phyloP scores from a whole-genome alignment of 2,113 vertebrate species.

The Leptodactylus fuscus region DNA sequence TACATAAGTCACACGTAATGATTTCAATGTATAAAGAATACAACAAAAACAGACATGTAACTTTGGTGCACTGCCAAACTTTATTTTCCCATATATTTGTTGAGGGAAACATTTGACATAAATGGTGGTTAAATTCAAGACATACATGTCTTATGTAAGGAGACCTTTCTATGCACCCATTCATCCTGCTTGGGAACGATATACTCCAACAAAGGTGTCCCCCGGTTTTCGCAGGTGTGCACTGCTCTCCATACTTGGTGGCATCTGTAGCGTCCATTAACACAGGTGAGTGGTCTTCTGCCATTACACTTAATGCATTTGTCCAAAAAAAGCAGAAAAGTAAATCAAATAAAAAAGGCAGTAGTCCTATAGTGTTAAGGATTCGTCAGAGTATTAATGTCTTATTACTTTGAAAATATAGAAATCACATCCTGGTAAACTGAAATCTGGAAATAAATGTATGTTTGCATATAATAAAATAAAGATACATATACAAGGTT shows the following conservation, averaged over 20 bases:
- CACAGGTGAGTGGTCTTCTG: slow-evolving; percentile 44
- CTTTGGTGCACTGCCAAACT: slow-evolving; percentile 58
- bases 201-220: not conserved
- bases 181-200: slow-evolving; percentile 30
- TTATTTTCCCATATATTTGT: slow-evolving; percentile 52
- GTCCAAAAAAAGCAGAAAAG: slow-evolving; percentile 18
- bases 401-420: slow-evolving; percentile 55
- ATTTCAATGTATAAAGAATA: not conserved
- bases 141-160: slow-evolving; percentile 58
- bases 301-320: slow-evolving; percentile 41
- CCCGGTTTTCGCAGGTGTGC: slow-evolving; percentile 9
- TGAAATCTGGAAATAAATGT: slow-evolving; percentile 50
- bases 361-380: slow-evolving; percentile 31
- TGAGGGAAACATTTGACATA: slow-evolving; percentile 56
- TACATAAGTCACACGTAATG: not conserved
- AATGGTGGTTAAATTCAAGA: slow-evolving; percentile 58
- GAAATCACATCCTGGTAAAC: slow-evolving; percentile 46
- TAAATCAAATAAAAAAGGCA: slow-evolving; percentile 43
- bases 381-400: slow-evolving; percentile 28
- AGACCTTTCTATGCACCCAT: slow-evolving; percentile 40
- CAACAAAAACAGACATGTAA: not conserved
- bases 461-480: slow-evolving; percentile 59
- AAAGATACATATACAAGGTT: slow-evolving; percentile 56
- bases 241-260: slow-evolving; percentile 24
- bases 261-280: slow-evolving; percentile 7